Percentiles rank a stretch among this genome's conserved stretches.
phyloP scores from a whole-genome alignment of 1,140 invertebrate genomes.

The Heliothis subflexa region DNA sequence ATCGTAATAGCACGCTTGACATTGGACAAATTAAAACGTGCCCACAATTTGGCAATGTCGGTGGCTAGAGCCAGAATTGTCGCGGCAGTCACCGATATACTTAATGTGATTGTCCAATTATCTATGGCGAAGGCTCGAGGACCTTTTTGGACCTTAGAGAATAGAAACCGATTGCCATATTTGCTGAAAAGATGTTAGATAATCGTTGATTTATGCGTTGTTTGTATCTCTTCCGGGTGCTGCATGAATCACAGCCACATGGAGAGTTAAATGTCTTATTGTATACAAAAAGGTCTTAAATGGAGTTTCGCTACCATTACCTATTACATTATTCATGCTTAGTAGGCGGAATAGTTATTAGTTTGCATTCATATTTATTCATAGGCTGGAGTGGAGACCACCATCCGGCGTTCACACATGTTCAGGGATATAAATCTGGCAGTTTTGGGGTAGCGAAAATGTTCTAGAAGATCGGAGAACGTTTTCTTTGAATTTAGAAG shows the following conservation, averaged over 20 bases:
- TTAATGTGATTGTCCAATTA: slow-evolving; percentile 26
- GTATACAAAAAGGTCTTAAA: slow-evolving; percentile 3
- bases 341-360: slow-evolving; percentile 31
- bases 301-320: slow-evolving; percentile 12
- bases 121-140: not conserved
- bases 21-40: slow-evolving; percentile 28
- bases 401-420: not conserved
- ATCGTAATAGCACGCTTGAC: slow-evolving; percentile 42
- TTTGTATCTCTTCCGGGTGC: slow-evolving; percentile 15
- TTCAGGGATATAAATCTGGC: not conserved
- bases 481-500: not conserved
- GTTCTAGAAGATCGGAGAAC: not conserved
- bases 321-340: slow-evolving; percentile 16
- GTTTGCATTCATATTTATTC: slow-evolving; percentile 37
- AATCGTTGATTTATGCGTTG: slow-evolving; percentile 20
- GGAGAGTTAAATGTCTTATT: slow-evolving; percentile 4
- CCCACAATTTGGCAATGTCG: slow-evolving; percentile 32
- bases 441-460: not conserved
- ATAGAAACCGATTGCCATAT: slow-evolving; percentile 7
- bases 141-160: slow-evolving; percentile 17
- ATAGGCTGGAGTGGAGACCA: not conserved
- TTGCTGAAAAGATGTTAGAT: slow-evolving; percentile 28
- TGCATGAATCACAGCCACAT: slow-evolving; percentile 13
- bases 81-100: slow-evolving; percentile 20
- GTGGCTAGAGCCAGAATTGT: slow-evolving; percentile 22